These are phyloP conservation scores for Chromoteleia sp. DNA, from an alignment of 2,888 invertebrate genomes.

Conservation along the genomic window DNA sequence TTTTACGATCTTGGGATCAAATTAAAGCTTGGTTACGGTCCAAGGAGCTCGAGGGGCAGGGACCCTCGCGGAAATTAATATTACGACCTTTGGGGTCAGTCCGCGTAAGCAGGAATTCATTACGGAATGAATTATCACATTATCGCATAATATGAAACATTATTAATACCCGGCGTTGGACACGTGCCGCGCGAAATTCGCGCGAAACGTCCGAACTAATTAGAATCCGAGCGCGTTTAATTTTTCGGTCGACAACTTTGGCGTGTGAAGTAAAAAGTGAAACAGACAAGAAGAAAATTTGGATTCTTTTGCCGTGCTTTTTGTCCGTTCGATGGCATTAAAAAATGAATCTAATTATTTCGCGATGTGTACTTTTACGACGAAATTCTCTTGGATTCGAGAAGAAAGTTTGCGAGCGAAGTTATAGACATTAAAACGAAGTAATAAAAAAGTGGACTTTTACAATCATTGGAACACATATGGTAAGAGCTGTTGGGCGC, in stretches of 20 bases:
- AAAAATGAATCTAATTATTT: constrained; percentile 34
- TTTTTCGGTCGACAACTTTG: background rate
- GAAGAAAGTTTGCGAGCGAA: constrained; percentile 40
- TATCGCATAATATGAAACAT: constrained; percentile 60
- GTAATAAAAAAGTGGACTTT: constrained; percentile 50
- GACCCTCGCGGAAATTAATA: constrained; percentile 71
- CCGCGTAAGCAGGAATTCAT: constrained; percentile 70
- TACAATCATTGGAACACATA: constrained; percentile 54
- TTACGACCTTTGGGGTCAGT: constrained; percentile 68
- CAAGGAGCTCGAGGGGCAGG: constrained; percentile 46
- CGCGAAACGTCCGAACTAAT: constrained; percentile 44
- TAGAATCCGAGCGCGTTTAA: constrained; percentile 37
- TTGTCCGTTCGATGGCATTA: constrained; percentile 33
- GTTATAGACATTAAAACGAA: constrained; percentile 43
- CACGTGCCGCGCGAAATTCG: constrained; percentile 60
- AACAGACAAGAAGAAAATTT: background rate
- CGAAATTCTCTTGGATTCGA: constrained; percentile 15
- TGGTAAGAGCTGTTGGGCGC: constrained; percentile 17
- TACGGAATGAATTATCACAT: constrained; percentile 68
- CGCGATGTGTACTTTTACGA: constrained; percentile 39
- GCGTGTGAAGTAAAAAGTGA: background rate
- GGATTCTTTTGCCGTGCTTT: background rate
- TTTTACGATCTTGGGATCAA: constrained; percentile 75
- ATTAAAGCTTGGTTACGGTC: constrained; percentile 75
- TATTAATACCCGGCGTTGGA: constrained; percentile 59